These are phyloP conservation scores for Lepidotrigona ventralis DNA, from an alignment of 1,140 invertebrate species.

Conservation along the genomic window DNA sequence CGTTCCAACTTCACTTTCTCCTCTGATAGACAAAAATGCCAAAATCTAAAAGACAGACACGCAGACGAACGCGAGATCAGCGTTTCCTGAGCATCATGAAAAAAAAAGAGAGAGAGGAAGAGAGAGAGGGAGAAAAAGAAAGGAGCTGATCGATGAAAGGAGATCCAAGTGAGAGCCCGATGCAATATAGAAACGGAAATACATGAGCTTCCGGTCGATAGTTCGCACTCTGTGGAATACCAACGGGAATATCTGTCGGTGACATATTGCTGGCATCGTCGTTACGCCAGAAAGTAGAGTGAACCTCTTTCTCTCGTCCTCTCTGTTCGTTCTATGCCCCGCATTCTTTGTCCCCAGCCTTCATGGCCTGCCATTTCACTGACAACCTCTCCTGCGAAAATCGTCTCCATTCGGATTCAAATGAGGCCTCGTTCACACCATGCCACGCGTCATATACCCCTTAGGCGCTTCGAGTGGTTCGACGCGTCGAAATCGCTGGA, in stretches of 20 bases:
- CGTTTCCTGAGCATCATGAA: neutral
- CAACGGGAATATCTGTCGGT: constrained; percentile 70
- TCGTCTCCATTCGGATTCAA: constrained; percentile 79
- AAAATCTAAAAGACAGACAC: neutral
- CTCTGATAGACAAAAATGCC: neutral
- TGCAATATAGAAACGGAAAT: constrained; percentile 60
- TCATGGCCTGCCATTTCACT: constrained; percentile 64
- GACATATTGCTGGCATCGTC: constrained; percentile 75
- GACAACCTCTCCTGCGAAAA: constrained; percentile 72
- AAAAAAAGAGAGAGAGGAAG: neutral
- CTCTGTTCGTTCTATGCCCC: constrained; percentile 31
- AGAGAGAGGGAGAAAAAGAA: neutral
- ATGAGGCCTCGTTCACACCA: constrained; percentile 76
- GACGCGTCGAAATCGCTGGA: constrained; percentile 52
- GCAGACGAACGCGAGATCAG: neutral
- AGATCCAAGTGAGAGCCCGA: constrained; percentile 37
- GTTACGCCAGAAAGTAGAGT: constrained; percentile 69
- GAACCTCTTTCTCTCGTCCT: constrained; percentile 30
- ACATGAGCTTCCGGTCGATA: constrained; percentile 68
- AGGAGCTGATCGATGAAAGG: constrained; percentile 33
- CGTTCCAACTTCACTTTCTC: neutral
- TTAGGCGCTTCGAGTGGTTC: constrained; percentile 59
- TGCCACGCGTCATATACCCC: constrained; percentile 74
- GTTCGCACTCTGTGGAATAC: constrained; percentile 59
- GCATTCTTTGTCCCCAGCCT: neutral